These are phyloP conservation scores for Eilema sororculum DNA, from an alignment of 2,888 invertebrate genomes.

Conservation along the genomic window DNA sequence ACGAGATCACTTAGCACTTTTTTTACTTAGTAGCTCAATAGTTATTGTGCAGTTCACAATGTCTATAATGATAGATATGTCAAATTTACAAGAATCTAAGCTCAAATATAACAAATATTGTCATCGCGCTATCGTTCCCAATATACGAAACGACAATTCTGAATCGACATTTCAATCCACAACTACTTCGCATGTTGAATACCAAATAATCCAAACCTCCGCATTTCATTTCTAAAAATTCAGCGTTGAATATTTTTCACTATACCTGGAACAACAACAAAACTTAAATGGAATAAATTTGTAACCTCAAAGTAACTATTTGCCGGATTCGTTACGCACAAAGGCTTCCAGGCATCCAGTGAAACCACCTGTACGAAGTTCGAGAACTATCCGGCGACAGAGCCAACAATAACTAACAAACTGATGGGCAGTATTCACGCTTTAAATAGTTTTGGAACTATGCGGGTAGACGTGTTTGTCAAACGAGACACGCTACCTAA, in stretches of 20 bases:
- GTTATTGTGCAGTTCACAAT: not conserved
- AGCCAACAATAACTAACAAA: constrained; percentile 42
- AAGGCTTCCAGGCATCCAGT: constrained; percentile 31
- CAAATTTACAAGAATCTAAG: not conserved
- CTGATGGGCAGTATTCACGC: constrained; percentile 35
- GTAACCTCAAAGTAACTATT: constrained; percentile 43
- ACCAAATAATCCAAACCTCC: constrained; percentile 32
- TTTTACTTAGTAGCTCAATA: not conserved
- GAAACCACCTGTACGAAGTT: constrained; percentile 48
- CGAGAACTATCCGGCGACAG: constrained; percentile 42
- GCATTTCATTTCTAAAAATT: constrained; percentile 38
- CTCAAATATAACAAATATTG: not conserved
- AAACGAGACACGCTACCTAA: constrained; percentile 17
- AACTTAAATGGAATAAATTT: constrained; percentile 55
- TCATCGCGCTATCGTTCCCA: not conserved
- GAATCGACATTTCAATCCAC: constrained; percentile 17
- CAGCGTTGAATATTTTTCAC: constrained; percentile 33
- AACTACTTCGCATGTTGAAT: constrained; percentile 36
- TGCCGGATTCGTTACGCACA: constrained; percentile 48
- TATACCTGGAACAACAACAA: constrained; percentile 28
- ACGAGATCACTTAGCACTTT: not conserved
- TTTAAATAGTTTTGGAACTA: constrained; percentile 46
- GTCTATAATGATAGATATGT: no score
- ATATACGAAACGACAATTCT: constrained; percentile 25
- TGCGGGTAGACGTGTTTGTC: constrained; percentile 34